Evolutionary conservation across 2,797 vertebrate species (phyloP).

Genomic region (Orientallactaga sibirica): DNA sequence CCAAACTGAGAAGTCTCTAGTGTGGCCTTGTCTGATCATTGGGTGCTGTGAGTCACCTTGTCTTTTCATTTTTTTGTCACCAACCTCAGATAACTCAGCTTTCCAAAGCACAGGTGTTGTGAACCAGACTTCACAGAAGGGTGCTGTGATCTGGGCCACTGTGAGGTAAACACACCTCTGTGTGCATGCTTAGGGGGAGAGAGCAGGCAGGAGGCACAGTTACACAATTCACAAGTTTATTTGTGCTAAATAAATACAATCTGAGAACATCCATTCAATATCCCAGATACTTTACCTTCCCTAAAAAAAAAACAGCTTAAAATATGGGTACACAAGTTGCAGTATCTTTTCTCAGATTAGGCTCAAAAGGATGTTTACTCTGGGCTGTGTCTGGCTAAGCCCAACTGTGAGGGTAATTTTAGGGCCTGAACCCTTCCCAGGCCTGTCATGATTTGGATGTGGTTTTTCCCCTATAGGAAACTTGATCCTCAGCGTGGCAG

Average conservation of each 20-base stretch:
- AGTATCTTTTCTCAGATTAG: background rate
- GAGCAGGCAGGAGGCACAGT: background rate
- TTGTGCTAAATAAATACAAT: slow-evolving; percentile 70
- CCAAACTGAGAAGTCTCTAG: background rate
- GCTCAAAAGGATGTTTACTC: background rate
- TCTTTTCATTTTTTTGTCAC: background rate
- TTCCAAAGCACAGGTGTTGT: background rate
- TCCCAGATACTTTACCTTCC: background rate
- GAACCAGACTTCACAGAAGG: background rate
- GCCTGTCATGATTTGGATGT: background rate
- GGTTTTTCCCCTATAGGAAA: background rate
- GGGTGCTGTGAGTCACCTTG: background rate
- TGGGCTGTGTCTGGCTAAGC: background rate
- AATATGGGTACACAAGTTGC: background rate
- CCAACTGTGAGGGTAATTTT: background rate
- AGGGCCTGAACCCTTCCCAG: background rate
- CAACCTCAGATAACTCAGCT: background rate
- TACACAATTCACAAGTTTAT: slow-evolving; percentile 66
- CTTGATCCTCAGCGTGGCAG: background rate
- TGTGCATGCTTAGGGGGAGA: background rate
- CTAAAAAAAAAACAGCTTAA: background rate
- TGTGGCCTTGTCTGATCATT: background rate
- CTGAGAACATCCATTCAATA: slow-evolving; percentile 6
- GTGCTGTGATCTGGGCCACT: background rate
- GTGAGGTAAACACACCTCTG: background rate